phyloP scores from a whole-genome alignment of 1,140 invertebrate genomes.

The Ooceraea biroi region DNA sequence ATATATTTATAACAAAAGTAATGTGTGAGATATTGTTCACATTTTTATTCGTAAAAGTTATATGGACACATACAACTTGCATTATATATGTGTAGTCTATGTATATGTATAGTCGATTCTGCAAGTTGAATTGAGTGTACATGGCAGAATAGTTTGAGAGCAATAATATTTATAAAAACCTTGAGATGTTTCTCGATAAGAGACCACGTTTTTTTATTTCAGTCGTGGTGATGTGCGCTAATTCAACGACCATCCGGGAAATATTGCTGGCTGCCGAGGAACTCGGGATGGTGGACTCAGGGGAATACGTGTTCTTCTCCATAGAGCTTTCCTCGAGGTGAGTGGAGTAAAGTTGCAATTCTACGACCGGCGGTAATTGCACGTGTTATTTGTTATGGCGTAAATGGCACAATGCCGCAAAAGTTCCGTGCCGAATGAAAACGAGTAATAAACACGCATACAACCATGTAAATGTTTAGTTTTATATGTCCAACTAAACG shows the following conservation, averaged over 20 bases:
- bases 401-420: neutral
- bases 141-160: neutral
- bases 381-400: neutral
- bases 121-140: neutral
- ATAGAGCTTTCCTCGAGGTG: conserved; percentile 98
- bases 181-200: neutral
- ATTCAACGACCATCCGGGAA: conserved; percentile 93
- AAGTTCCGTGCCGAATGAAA: conserved; percentile 9
- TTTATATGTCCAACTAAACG: neutral
- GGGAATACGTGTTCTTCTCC: conserved; percentile 99
- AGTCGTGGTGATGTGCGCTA: conserved; percentile 98
- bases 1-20: too few species aligned
- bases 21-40: too few species aligned
- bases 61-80: neutral
- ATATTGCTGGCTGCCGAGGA: conserved; percentile 96
- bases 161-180: conserved; percentile 42
- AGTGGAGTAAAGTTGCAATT: conserved; percentile 80
- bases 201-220: conserved; percentile 75
- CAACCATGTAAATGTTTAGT: neutral
- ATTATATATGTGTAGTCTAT: too few species aligned
- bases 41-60: neutral
- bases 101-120: too few species aligned
- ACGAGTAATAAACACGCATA: conserved; percentile 1
- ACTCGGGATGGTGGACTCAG: conserved; percentile 96
- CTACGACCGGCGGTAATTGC: conserved; percentile 16